Evolutionary conservation across 2,113 vertebrate genomes (phyloP).

Genomic region (Bubo bubo): DNA sequence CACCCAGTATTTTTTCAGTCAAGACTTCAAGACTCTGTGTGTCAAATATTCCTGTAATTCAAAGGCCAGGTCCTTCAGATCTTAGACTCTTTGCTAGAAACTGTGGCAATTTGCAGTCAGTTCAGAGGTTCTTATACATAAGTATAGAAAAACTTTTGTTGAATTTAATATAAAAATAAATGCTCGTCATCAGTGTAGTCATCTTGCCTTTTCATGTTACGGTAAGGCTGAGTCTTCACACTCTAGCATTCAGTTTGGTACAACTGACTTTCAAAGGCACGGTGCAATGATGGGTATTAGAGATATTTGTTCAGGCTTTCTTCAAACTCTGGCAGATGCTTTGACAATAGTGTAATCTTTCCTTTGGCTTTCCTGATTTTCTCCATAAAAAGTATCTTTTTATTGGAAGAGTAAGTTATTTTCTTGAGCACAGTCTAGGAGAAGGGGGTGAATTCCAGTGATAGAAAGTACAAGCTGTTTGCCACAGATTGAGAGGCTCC

Average conservation of each 20-base stretch:
- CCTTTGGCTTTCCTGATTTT: neutral
- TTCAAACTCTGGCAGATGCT: neutral
- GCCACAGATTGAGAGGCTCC: neutral
- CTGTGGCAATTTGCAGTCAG: neutral
- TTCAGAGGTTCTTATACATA: neutral
- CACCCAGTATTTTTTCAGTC: neutral
- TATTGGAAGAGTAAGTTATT: neutral
- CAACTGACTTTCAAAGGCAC: neutral
- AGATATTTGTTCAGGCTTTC: neutral
- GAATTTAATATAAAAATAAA: constrained; percentile 23
- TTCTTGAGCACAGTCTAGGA: neutral
- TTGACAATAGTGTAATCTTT: neutral
- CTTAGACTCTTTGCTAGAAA: neutral
- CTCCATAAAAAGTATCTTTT: neutral
- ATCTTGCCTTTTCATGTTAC: neutral
- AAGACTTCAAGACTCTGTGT: neutral
- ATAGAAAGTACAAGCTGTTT: neutral
- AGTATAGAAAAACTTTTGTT: neutral
- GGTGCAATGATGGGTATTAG: neutral
- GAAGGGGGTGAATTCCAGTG: neutral
- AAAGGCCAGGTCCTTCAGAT: neutral
- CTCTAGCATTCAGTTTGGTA: neutral
- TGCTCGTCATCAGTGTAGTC: neutral
- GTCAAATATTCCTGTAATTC: neutral
- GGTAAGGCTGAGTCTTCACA: neutral